Conservation (phyloP, 2,113 vertebrate species). For the Corynorhinus townsendii region DNA sequence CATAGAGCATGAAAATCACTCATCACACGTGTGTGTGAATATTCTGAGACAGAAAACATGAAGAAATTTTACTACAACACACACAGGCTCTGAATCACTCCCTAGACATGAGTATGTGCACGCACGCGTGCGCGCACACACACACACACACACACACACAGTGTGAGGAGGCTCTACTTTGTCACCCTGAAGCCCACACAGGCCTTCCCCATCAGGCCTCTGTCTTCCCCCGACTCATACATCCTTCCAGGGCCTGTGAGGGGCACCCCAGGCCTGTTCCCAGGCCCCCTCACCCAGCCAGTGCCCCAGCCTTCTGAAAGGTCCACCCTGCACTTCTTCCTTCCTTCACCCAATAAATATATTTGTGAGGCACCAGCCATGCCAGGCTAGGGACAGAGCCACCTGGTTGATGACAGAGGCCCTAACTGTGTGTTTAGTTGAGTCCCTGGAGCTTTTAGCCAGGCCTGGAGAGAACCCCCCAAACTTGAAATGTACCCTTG, state of each 20-base stretch:
- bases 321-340: neutral
- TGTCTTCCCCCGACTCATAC: neutral
- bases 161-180: neutral
- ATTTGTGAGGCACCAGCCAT: neutral
- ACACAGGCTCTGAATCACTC: neutral
- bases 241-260: neutral
- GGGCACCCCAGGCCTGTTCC: neutral
- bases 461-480: neutral
- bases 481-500: too few species aligned
- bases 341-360: neutral
- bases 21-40: neutral
- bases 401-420: rapidly evolving
- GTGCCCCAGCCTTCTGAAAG: neutral
- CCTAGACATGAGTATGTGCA: rapidly evolving
- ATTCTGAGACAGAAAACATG: neutral
- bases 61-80: neutral
- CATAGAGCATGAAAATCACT: rapidly evolving
- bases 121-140: rapidly evolving
- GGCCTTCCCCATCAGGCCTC: neutral
- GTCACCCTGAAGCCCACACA: neutral
- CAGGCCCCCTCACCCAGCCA: neutral
- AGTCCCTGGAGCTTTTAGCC: neutral
- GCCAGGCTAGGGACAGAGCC: neutral
- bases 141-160: too few species aligned
- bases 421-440: too few species aligned